Evolutionary conservation across 1,140 invertebrate genomes (phyloP).

Genomic region (Linepithema humile): DNA sequence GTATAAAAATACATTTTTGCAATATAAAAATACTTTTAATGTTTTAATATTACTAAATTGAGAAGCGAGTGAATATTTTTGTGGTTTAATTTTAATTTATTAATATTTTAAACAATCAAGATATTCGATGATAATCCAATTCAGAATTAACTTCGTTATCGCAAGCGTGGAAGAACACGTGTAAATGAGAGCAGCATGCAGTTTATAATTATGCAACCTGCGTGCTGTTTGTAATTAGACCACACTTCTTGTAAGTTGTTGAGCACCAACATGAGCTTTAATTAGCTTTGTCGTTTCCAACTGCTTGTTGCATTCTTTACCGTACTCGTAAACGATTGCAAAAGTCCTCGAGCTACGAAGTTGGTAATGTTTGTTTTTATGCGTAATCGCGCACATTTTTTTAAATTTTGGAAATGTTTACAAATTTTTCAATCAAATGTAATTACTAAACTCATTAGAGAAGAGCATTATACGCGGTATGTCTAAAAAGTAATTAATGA

Average conservation of each 20-base stretch:
- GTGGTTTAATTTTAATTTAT: background rate
- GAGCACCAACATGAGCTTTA: constrained; percentile 3
- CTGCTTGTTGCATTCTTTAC: background rate
- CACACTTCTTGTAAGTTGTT: constrained; percentile 23
- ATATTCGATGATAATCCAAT: constrained; percentile 1
- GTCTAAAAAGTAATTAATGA: too few relatives aligned
- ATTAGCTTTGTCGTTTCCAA: constrained; percentile 37
- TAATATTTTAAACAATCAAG: background rate
- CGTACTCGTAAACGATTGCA: background rate
- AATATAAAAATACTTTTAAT: too few relatives aligned
- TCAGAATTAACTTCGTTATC: constrained; percentile 26
- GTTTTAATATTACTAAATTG: too few relatives aligned
- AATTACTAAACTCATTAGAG: too few relatives aligned
- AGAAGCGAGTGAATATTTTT: too few relatives aligned
- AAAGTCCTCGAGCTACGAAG: background rate
- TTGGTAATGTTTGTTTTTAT: background rate
- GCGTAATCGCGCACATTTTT: background rate
- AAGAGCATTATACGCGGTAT: too few relatives aligned
- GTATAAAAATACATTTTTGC: too few relatives aligned
- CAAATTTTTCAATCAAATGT: too few relatives aligned
- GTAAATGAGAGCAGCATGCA: constrained; percentile 24
- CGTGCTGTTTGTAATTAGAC: constrained; percentile 21
- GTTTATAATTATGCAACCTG: constrained; percentile 35
- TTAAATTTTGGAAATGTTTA: too few relatives aligned
- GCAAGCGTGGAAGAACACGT: background rate